Conservation (phyloP, 2,888 invertebrate genomes). For the Chaetogeoica ovagalla region DNA sequence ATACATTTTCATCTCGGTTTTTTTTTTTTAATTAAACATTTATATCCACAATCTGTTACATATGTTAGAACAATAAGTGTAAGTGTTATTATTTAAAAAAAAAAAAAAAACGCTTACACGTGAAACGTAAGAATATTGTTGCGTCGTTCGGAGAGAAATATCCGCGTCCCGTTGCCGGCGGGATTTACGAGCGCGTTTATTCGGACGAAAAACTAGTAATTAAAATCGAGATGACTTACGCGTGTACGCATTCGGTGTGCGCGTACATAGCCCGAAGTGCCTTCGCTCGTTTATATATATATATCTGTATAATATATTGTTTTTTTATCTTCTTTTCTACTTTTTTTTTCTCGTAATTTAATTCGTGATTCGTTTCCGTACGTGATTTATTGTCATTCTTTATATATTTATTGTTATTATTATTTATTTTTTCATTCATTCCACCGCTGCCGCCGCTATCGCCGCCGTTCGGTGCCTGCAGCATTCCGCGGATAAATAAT, state of each 20-base stretch:
- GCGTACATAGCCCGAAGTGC: slow-evolving; percentile 17
- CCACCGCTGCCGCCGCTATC: not conserved
- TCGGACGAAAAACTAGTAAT: slow-evolving; percentile 45
- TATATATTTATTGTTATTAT: slow-evolving; percentile 12
- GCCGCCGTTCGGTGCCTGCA: not conserved
- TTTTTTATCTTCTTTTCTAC: not conserved
- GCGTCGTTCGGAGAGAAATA: too few species aligned
- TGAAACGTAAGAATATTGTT: too few species aligned
- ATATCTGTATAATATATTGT: not conserved
- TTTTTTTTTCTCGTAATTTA: slow-evolving; percentile 40
- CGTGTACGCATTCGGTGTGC: not conserved
- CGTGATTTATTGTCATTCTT: slow-evolving; percentile 46
- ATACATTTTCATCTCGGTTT: too few species aligned
- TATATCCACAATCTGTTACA: too few species aligned
- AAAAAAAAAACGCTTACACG: too few species aligned
- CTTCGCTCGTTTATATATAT: not conserved
- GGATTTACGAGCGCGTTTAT: slow-evolving; percentile 36
- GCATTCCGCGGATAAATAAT: slow-evolving; percentile 5
- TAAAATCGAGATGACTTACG: slow-evolving; percentile 41
- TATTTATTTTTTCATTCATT: slow-evolving; percentile 4
- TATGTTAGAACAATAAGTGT: too few species aligned
- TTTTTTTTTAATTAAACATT: too few species aligned
- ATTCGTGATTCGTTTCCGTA: slow-evolving; percentile 47
- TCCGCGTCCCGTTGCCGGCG: slow-evolving; percentile 17
- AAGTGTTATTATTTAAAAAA: too few species aligned